Evolutionary conservation across 2,888 invertebrate species (phyloP).

Genomic region (Scaptomyza flava): DNA sequence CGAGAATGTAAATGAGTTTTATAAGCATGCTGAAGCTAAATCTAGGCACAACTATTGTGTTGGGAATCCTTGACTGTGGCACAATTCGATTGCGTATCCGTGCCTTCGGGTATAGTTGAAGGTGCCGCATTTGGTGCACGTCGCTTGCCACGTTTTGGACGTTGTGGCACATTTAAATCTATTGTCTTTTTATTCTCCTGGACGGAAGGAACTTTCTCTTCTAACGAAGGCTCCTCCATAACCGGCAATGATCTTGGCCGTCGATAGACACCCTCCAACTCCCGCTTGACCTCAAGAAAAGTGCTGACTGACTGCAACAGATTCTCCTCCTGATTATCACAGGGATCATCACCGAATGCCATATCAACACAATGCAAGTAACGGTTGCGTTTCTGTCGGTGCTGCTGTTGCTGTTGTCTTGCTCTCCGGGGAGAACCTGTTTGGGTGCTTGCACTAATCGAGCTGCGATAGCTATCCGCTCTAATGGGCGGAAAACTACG

Average conservation of each 20-base stretch:
- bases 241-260: conserved; percentile 49
- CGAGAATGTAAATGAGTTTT: conserved; percentile 34
- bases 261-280: conserved; percentile 70
- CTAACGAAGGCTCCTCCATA: conserved; percentile 16
- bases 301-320: conserved; percentile 80
- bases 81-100: conserved; percentile 45
- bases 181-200: background rate
- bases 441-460: conserved; percentile 43
- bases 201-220: background rate
- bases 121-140: conserved; percentile 65
- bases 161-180: conserved; percentile 18
- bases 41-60: conserved; percentile 46
- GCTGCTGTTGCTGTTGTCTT: conserved; percentile 28
- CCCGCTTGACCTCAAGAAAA: conserved; percentile 82
- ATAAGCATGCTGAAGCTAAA: too few species aligned
- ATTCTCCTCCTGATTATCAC: conserved; percentile 80
- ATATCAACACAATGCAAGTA: conserved; percentile 82
- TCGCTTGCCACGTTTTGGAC: conserved; percentile 51
- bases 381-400: conserved; percentile 62
- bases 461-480: conserved; percentile 60
- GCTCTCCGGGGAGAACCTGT: conserved; percentile 40
- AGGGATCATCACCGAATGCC: conserved; percentile 78
- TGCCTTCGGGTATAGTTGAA: conserved; percentile 71
- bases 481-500: conserved; percentile 81
- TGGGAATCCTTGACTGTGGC: conserved; percentile 37